phyloP scores from a whole-genome alignment of 2,797 vertebrate species.

The Danio kyathit region DNA sequence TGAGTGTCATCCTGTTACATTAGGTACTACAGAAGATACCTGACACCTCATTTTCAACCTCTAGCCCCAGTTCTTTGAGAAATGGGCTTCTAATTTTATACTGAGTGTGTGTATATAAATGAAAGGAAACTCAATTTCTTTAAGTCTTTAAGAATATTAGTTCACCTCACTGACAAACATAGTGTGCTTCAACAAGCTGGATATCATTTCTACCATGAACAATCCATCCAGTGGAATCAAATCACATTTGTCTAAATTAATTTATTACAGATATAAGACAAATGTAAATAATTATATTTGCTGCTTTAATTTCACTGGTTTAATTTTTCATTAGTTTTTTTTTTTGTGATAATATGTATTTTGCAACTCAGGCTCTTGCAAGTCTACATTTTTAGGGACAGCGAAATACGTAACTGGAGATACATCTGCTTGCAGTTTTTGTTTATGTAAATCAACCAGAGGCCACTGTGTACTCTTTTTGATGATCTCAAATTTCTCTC shows the following conservation, averaged over 20 bases:
- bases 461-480: too few species aligned
- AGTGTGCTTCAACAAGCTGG: not conserved
- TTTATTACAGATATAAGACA: not conserved
- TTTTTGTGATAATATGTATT: too few species aligned
- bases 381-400: too few species aligned
- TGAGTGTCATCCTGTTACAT: constrained; percentile 30
- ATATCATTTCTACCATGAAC: not conserved
- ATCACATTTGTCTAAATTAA: not conserved
- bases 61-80: not conserved
- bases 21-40: constrained; percentile 15
- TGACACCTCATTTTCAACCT: constrained; percentile 13
- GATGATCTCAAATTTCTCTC: too few species aligned
- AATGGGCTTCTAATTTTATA: not conserved
- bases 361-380: too few species aligned
- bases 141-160: not conserved
- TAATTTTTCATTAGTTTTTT: not conserved
- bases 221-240: not conserved
- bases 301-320: not conserved
- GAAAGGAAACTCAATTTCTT: not conserved
- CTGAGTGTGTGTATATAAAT: not conserved
- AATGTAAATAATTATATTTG: not conserved
- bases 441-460: too few species aligned
- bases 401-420: too few species aligned
- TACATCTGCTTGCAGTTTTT: too few species aligned
- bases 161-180: not conserved